Base-by-base conservation (phyloP, 2,113 vertebrate species). In the Ailuropoda melanoleuca region DNA sequence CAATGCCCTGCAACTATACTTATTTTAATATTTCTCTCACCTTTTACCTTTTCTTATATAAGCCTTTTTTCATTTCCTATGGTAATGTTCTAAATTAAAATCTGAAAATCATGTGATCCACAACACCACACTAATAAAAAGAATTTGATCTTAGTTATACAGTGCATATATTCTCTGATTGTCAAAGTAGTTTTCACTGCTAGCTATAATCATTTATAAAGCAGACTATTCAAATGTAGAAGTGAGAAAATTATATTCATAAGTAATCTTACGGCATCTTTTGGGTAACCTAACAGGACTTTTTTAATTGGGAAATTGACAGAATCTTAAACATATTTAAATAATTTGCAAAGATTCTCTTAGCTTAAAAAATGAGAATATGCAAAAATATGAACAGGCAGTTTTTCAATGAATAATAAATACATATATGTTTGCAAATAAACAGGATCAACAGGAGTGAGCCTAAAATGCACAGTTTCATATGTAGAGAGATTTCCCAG, bases 381-480 rank as follows among this genome's bases (percentile, higher is more conserved):
- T 39, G 8, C 10, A 96, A 96, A 98, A 62, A 93, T 97, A 78
- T 97, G 81, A 97, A 95, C 0, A 60, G 85, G 17, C 8, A 50
- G 0, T 75, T 93, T 93, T 98, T 95, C 87, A 90, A 89, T 87
- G 95, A 95, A 98, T 56, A 82, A 92, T 97, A 85, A 37, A 92
- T 39, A 89, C 88, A 75, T 82, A 39, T 0, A 31, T 64, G 97
- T 97, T 97, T 97, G 21, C 50, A 97, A 98, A 86, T 84, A 97
- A 98, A 97, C 12, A 93, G 2, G 55, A 97, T 60, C 31, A 96
- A 96, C 77, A 85, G 3, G 82, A 96, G 68, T 46, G 3, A 97
- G 18, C 26, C n/a, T 66, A 75, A 96, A 98, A 94, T 46, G 93
- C 8, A 70, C 85, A 92, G 66, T 93, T 90, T 97, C 15, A 0